phyloP scores from a whole-genome alignment of 2,113 vertebrate genomes.

The Istiophorus platypterus region DNA sequence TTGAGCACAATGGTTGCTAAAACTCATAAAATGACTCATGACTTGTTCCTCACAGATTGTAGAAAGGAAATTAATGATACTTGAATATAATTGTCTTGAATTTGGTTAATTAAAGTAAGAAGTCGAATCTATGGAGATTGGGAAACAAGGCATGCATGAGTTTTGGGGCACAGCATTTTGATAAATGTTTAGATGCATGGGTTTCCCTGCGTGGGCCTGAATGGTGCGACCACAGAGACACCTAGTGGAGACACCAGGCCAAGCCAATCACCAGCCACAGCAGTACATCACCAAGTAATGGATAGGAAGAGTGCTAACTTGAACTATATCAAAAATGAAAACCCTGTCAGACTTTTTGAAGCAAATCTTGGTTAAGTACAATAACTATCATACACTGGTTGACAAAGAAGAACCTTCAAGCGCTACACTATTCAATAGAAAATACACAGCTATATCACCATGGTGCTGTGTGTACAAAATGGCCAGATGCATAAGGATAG shows the following conservation, averaged over 20 bases:
- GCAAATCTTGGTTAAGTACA: constrained; percentile 30
- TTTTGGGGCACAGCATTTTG: not conserved
- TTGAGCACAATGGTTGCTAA: constrained; percentile 36
- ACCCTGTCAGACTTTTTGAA: constrained; percentile 29
- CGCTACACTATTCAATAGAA: constrained; percentile 41
- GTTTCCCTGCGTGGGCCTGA: constrained; percentile 33
- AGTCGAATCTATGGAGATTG: constrained; percentile 6
- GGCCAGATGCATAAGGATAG: constrained; percentile 42
- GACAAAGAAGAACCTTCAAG: constrained; percentile 8
- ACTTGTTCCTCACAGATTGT: constrained; percentile 16
- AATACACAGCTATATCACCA: constrained; percentile 47
- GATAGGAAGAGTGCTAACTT: constrained; percentile 14
- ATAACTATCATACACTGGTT: not conserved
- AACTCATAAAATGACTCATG: constrained; percentile 39
- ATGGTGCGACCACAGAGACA: constrained; percentile 62
- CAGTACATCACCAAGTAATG: not conserved
- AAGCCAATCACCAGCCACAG: constrained; percentile 51
- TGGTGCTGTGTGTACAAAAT: constrained; percentile 61
- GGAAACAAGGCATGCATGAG: constrained; percentile 37
- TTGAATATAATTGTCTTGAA: not conserved
- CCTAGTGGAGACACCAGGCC: constrained; percentile 58
- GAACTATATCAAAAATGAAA: constrained; percentile 11
- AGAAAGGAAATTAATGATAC: not conserved
- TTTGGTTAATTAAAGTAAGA: not conserved
- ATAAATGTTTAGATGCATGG: constrained; percentile 1